Evolutionary conservation across 2,797 vertebrate genomes (phyloP), one percentile per base, ranked within the genome.

Genomic region (Anguilla obscura): DNA sequence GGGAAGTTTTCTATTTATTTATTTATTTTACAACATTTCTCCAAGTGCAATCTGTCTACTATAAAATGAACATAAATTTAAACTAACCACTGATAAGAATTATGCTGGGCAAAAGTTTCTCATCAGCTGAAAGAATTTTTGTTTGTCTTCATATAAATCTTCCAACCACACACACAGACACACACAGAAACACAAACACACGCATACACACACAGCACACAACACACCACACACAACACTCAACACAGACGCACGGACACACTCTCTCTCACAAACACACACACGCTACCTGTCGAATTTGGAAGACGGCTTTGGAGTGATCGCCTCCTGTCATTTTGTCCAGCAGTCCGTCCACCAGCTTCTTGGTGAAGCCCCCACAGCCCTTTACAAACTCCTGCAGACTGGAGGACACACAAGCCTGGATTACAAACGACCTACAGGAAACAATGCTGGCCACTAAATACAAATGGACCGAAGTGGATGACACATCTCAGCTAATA

Each of bases 351-450:
- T 99, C 97, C 18, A 99, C 99, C 90, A 98, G 95, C 84, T 90
- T 96, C 92, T 97, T 97, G 74, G 98, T 98, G 91, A 97, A 96
- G 91, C 92, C 94, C 84, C 98, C 96, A 87, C 98, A 97, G 14
- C 97, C 97, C 91, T 98, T 99, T 86, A 98, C 98, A 90, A 99
- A 99, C 92, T 99, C 98, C 93, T 99, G 98, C 90, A 99, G 93
- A 92, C 99, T 99, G 82, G 33, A 86, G 87, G n/a, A 56, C 21
- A 91, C 50, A 88, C 14, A 69, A 36, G 91, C 91, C 5, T 33
- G 56, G 88, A 36, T 89, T 58, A 24, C 14, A 56, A 33, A 33
- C 2, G 18, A 33, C 21, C 9, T 30, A 54, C 10, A 1, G 12
- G 9, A 36, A 48, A 54, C 63, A 40, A 48, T 24, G 1, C 6